Percentiles rank a stretch among this genome's conserved stretches.
These are phyloP conservation scores for Pangasius krempfi DNA, from an alignment of 2,797 vertebrate species.

Conservation along the genomic window DNA sequence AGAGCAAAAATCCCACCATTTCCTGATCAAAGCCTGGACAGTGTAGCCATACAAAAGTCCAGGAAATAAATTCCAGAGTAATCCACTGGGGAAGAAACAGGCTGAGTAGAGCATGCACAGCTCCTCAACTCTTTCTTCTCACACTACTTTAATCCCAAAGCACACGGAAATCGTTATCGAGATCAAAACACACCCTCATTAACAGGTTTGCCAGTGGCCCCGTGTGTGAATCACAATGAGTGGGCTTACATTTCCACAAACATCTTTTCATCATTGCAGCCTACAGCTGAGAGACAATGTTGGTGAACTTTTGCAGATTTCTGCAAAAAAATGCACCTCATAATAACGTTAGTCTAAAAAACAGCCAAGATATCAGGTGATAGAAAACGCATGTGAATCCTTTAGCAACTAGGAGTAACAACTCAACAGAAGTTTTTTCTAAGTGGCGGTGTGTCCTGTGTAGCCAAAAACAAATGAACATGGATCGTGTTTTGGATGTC, in stretches of 20 bases:
- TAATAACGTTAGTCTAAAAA: not conserved
- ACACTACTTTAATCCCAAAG: constrained; percentile 14
- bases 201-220: constrained; percentile 27
- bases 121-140: constrained; percentile 26
- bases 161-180: not conserved
- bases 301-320: not conserved
- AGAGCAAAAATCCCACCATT: constrained; percentile 18
- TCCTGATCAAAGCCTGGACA: constrained; percentile 53
- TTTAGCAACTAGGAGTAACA: not conserved
- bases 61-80: constrained; percentile 22
- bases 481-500: not conserved
- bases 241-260: not conserved
- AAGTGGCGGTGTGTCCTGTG: not conserved
- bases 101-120: constrained; percentile 14
- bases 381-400: not conserved
- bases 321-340: not conserved
- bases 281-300: not conserved
- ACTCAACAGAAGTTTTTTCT: not conserved
- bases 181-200: constrained; percentile 18
- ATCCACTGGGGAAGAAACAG: constrained; percentile 40
- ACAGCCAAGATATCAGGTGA: not conserved
- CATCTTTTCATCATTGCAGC: not conserved
- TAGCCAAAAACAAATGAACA: not conserved
- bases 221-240: constrained; percentile 15
- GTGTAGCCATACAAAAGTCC: constrained; percentile 17